Base-by-base conservation (phyloP, 2,888 invertebrate genomes). In the Apoda limacodes region DNA sequence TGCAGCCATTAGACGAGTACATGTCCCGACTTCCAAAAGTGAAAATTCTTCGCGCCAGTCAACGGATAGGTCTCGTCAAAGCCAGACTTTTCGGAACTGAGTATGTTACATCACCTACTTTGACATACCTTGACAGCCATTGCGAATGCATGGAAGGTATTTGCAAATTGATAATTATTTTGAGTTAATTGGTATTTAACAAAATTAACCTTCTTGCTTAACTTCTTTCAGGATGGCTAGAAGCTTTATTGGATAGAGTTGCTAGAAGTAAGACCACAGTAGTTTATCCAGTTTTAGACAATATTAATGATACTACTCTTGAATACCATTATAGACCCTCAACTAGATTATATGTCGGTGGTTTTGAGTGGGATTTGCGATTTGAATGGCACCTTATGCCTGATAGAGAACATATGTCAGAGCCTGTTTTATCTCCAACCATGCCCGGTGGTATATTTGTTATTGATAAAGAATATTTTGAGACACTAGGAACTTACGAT, bases 401-500 rank as follows among this genome's bases (percentile, higher is more conserved):
- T 0, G 90, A 93, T 14, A 82, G 85, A 13, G 89, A 92, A 55
- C 85, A 86, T 51, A 69, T 87, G 0, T 88, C 92, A 3, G 92
- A 92, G 55, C 95, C 96, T 0, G 89, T 96, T 6, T 86, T 87
- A 81, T 94, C 95, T 30, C 97, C 98, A 0, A 96, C 95, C 0
- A 97, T 98, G 92, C 95, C 98, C 13, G 98, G 98, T 5, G 98
- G 98, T 1, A 75, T 99, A 9, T 99, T 98, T 67, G 90, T 96
- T 31, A 97, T 99, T 50, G 90, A 93, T 67, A 87, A 87, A 51
- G 70, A 83, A 35, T 99, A 93, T 74, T 99, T 99, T 64, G 89
- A 93, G 57, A 85, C 86, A 28, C 82, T 98, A 19, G 98, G 98
- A 21, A 93, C 92, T 22, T 99, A 98, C 68, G 98, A 99, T 70